phyloP scores from a whole-genome alignment of 2,888 invertebrate genomes.

The Cancer borealis region DNA sequence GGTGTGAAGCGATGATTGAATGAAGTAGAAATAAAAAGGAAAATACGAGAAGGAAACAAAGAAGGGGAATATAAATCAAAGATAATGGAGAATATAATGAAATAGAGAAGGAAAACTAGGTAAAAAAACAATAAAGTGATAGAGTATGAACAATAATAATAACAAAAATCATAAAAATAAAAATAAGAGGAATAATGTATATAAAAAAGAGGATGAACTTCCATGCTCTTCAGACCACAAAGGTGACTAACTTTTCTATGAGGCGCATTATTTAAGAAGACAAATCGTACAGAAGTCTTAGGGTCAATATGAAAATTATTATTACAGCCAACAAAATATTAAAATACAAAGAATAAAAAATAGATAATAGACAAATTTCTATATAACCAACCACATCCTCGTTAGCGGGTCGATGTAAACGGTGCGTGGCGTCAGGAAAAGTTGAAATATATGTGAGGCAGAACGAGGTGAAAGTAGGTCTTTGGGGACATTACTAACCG shows the following conservation, averaged over 20 bases:
- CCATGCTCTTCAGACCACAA: too few species aligned
- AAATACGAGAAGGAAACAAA: background rate
- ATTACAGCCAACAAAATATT: background rate
- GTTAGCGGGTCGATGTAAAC: background rate
- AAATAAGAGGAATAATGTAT: background rate
- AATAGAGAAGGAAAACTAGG: background rate
- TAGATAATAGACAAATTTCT: background rate
- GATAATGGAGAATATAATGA: background rate
- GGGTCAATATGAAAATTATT: too few species aligned
- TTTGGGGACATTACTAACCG: background rate
- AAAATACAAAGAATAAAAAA: background rate
- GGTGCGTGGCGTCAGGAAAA: background rate
- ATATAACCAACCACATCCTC: background rate
- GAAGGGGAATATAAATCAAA: background rate
- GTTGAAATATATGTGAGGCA: background rate
- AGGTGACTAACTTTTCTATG: background rate
- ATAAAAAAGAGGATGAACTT: background rate
- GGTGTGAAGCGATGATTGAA: background rate
- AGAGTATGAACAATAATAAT: background rate
- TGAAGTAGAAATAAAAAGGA: background rate
- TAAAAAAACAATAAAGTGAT: background rate
- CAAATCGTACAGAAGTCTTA: background rate
- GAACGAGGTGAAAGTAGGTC: background rate
- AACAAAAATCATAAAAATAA: background rate
- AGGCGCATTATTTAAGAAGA: background rate